Evolutionary conservation across 2,797 vertebrate genomes (phyloP).

Genomic region (Lacerta bilineata): DNA sequence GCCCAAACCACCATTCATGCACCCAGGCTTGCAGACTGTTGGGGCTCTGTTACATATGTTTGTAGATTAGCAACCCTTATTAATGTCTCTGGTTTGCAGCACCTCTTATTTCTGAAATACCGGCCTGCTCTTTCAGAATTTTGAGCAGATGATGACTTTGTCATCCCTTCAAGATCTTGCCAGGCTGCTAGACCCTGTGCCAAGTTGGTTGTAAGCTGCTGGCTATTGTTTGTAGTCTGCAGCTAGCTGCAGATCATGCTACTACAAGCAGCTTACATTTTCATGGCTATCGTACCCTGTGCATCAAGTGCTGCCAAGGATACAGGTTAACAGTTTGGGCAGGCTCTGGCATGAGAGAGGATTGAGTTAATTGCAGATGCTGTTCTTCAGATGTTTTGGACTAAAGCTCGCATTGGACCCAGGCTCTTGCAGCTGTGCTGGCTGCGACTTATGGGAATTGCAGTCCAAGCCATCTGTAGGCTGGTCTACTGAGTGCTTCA

Average conservation of each 20-base stretch:
- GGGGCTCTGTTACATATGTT: not conserved
- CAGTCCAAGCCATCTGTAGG: too few species aligned
- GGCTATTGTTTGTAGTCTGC: not conserved
- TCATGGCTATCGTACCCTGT: constrained; percentile 8
- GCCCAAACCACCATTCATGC: too few species aligned
- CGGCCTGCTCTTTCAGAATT: constrained; percentile 14
- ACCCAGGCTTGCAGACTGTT: too few species aligned
- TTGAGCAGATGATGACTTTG: not conserved
- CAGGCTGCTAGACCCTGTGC: constrained; percentile 1
- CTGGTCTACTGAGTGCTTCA: not conserved
- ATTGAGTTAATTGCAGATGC: not conserved
- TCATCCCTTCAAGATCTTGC: not conserved
- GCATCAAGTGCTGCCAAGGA: not conserved
- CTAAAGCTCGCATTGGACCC: too few species aligned
- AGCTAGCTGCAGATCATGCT: not conserved
- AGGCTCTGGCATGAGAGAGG: not conserved
- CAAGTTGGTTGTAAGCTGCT: not conserved
- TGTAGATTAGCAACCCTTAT: not conserved
- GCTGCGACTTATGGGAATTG: too few species aligned
- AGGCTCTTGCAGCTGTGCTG: too few species aligned
- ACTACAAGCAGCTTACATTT: constrained; percentile 4
- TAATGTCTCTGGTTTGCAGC: not conserved
- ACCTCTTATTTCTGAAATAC: not conserved
- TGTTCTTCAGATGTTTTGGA: too few species aligned
- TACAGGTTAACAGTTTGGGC: not conserved